Evolutionary conservation across 2,888 invertebrate genomes (phyloP), one percentile per base, ranked within the genome.

Genomic region (Himalopsyche tibetana): DNA sequence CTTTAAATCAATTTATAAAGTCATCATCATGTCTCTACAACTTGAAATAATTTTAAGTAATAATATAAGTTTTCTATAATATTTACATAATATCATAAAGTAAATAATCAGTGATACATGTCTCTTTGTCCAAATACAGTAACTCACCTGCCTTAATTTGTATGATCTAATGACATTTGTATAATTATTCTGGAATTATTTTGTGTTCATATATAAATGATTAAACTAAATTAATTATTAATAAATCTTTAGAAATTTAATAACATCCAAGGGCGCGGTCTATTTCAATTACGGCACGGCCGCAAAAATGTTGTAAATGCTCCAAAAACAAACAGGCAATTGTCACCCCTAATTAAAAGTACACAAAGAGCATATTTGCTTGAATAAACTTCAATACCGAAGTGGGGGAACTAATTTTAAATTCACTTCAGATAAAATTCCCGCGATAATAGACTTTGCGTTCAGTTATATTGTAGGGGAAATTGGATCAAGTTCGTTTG

Each of bases 371-470:
- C 74, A 74, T 74, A 74, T 74, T 74, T 74, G 74, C 74, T 74
- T 74, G 74, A 74, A 74, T 74, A 74, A 74, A 74, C 74, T 74
- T 74, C 74, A 74, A 74, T 74, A 36, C 74, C 74, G 74, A 15
- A 74, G 74, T 74, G 74, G 74, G 74, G 74, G 74, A 74, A 74
- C 74, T 74, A 74, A 74, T 74, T 74, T 74, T 74, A 74, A 74
- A 74, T 74, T 74, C 74, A 74, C 36, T 74, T 74, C 74, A 74
- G 74, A 74, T 74, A 74, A 36, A 38, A 74, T 36, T 11, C 38
- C 36, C 15, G 74, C 74, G 74, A 74, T 74, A 74, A 74, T 74
- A 74, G 74, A 74, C 74, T 36, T 74, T 74, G 74, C 74, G 36
- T 74, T 38, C 36, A 38, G 38, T 74, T 28, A 38, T 74, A 74